Base-by-base conservation (phyloP, 2,888 invertebrate species). In the Zygothrica quintamaculata region DNA sequence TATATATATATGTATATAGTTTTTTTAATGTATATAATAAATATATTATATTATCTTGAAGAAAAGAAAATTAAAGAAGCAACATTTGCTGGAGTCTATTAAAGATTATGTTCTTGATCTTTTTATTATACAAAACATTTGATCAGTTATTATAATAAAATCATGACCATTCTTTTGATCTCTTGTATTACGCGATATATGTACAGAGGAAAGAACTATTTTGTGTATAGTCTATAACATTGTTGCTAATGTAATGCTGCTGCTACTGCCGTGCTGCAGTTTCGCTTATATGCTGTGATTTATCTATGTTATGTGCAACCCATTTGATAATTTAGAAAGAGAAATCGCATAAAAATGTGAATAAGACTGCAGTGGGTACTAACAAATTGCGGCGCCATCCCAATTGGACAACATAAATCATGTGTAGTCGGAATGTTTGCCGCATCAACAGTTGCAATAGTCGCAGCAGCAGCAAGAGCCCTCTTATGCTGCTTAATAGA, bases 371-470 rank as follows among this genome's bases (percentile, higher is more conserved):
- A 33, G 46, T 11, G 33, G 39, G 18, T 39, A 47, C 44, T 40
- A 51, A 48, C 57, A 67, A 64, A 73, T 60, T 68, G 55, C 58
- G 77, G 77, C 79, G 77, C 80, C 80, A 71, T 37, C 25, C 11
- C 67, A 59, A 62, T 59, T 67, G 67, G 39, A 47, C 43, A 60
- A 25, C 64, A 64, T 72, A 69, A 73, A 75, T 69, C 81, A 77
- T 58, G 40, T 33, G 69, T 48, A 59, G 67, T 51, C 65, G 67
- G 58, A 64, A 39, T 51, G 39, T 40, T 40, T 67, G 40, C 53
- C 42, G 60, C 73, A 73, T 65, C 66, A 64, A 59, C 50, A 58
- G 58, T 57, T 2, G 9, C 29, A 9, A 57, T 66, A 69, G 65
- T 9, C 29, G n/a, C 66, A 58, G 58, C 57, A 62, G 57, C 79